Base-by-base conservation (phyloP, 1,140 invertebrate genomes). In the Lethrus apterus region DNA sequence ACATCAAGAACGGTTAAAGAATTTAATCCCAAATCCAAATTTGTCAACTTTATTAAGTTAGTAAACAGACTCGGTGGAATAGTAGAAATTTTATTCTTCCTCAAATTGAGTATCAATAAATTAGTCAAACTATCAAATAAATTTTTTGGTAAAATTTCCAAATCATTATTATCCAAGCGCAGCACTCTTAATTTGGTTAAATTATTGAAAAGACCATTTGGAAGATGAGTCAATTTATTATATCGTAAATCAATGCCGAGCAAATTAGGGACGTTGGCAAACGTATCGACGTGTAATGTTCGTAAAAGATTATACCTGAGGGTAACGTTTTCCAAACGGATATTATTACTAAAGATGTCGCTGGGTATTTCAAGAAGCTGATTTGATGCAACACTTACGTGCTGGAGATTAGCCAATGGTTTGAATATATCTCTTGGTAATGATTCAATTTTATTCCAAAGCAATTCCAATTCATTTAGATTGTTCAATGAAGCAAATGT, bases 21-120 rank as follows among this genome's bases (percentile, higher is more conserved):
- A 43, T 61, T 59, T 15, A 36, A 13, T 47, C 50, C 49, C 19
- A 61, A 50, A 44, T 57, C 51, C 21, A 58, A 32, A 13, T 17
- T 14, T 29, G 44, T 30, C 34, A 61, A 48, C 17, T 51, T 42
- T n/a, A 9, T 38, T 21, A 57, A 44, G 23, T 33, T 42, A 8
- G 19, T 19, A 35, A 58, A 57, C 9, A 51, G 3, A 32, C 51
- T 20, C 1, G 8, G 20, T 30, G 47, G 23, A 7, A 57, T 13
- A 1, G 1, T 15, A 34, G 35, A 34, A 13, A 57, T 33, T 5
- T 17, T 8, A 14, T 57, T 56, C 0, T 32, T 29, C 9, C 26
- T 30, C 20, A 54, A 34, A 35, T 13, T 14, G 9, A 52, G 17
- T 8, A 26, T 10, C 18, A 17, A 8, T 36, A 53, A 23, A 26